A percentile compares a stretch with the other conserved stretches of the same genome.
phyloP scores from a whole-genome alignment of 2,113 vertebrate genomes.

The Piaya cayana region DNA sequence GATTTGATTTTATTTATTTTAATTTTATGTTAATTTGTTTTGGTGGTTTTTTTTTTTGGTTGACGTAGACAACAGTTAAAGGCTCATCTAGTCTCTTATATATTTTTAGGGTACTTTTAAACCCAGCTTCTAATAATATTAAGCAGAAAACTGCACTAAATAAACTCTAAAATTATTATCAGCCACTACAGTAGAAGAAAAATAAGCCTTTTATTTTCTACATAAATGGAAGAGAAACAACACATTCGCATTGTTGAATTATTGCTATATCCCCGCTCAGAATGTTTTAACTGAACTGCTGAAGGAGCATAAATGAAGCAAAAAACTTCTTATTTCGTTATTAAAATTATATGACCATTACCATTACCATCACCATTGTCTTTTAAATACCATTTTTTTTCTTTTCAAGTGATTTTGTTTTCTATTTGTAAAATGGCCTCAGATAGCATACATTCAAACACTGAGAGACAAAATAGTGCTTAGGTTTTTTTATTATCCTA shows the following conservation, averaged over 20 bases:
- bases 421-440: neutral
- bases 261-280: neutral
- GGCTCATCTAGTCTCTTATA: neutral
- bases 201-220: neutral
- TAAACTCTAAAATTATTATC: neutral
- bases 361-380: neutral
- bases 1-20: neutral
- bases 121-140: neutral
- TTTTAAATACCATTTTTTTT: neutral
- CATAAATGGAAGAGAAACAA: neutral
- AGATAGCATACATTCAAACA: neutral
- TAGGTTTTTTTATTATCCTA: neutral
- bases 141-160: neutral
- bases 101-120: slow-evolving; percentile 40
- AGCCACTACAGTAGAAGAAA: neutral
- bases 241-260: neutral
- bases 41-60: neutral
- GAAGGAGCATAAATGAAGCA: neutral
- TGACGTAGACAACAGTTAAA: neutral
- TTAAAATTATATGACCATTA: neutral
- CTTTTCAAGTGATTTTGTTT: neutral
- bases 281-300: neutral
- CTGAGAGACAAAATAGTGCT: neutral
- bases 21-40: neutral
- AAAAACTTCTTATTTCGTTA: neutral